Evolutionary conservation across 2,113 vertebrate genomes (phyloP).

Genomic region (Pagrus major): DNA sequence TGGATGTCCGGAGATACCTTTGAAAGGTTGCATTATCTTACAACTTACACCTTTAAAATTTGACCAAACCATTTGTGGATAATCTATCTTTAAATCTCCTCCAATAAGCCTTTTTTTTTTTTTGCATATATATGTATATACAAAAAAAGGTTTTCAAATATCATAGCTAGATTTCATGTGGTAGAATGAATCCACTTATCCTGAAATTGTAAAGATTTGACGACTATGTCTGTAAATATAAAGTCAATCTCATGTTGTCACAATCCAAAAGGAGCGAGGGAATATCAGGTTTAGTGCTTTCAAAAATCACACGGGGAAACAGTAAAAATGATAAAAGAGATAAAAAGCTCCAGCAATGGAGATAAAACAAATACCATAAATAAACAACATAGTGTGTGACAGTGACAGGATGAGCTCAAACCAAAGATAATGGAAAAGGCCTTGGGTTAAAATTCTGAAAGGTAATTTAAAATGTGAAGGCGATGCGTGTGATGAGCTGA

Average conservation of each 20-base stretch:
- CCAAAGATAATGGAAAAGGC: conserved; percentile 27
- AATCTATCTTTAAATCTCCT: too few species aligned
- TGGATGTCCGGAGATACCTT: too few species aligned
- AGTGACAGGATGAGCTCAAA: conserved; percentile 39
- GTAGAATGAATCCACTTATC: too few species aligned
- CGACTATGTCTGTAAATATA: background rate
- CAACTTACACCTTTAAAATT: too few species aligned
- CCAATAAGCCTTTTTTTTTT: too few species aligned
- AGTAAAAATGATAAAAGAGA: background rate
- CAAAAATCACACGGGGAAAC: background rate
- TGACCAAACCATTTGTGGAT: too few species aligned
- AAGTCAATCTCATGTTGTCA: background rate
- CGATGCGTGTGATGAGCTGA: background rate
- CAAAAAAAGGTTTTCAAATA: too few species aligned
- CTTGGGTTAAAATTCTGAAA: conserved; percentile 27
- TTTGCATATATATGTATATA: too few species aligned
- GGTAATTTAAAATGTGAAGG: conserved; percentile 37
- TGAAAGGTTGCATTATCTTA: too few species aligned
- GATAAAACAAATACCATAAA: conserved; percentile 41
- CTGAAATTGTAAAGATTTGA: background rate
- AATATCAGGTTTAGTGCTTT: background rate
- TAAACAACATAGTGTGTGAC: conserved; percentile 27
- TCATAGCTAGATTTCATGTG: too few species aligned
- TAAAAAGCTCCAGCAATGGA: conserved; percentile 13
- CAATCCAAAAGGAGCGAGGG: background rate